These are phyloP conservation scores for Oreamnos americanus DNA, from an alignment of 2,113 vertebrate genomes.

Conservation along the genomic window DNA sequence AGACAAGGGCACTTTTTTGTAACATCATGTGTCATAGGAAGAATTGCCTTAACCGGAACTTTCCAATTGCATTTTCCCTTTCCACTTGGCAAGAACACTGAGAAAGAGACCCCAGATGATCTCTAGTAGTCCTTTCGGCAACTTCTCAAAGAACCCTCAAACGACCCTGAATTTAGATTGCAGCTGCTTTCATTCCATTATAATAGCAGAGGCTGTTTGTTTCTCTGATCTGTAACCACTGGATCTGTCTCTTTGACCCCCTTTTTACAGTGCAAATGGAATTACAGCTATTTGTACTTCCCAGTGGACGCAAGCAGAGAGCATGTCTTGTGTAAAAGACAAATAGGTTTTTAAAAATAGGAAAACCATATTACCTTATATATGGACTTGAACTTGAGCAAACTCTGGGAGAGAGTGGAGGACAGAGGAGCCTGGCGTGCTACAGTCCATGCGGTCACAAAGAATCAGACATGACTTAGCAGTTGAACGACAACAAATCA, in stretches of 20 bases:
- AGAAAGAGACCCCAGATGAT: not conserved
- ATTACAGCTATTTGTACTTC: not conserved
- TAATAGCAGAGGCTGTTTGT: not conserved
- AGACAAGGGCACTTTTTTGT: constrained; percentile 13
- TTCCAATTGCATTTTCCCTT: constrained; percentile 41
- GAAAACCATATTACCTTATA: not conserved
- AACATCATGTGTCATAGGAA: not conserved
- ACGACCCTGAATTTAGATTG: not conserved
- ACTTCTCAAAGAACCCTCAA: not conserved
- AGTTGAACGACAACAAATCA: not conserved
- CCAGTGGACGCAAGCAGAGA: not conserved
- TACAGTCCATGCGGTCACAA: not conserved
- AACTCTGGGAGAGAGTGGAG: not conserved
- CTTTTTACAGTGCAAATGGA: not conserved
- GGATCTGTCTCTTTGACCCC: not conserved
- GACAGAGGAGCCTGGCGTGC: not conserved
- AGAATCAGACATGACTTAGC: not conserved
- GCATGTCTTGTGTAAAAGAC: not conserved
- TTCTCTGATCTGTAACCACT: not conserved
- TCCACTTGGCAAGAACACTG: not conserved
- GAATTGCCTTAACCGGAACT: not conserved
- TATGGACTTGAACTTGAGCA: not conserved
- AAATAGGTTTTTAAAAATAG: not conserved
- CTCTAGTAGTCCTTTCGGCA: not conserved
- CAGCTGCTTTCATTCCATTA: not conserved